These are phyloP conservation scores for Athene noctua DNA, from an alignment of 2,113 vertebrate genomes.

Conservation along the genomic window DNA sequence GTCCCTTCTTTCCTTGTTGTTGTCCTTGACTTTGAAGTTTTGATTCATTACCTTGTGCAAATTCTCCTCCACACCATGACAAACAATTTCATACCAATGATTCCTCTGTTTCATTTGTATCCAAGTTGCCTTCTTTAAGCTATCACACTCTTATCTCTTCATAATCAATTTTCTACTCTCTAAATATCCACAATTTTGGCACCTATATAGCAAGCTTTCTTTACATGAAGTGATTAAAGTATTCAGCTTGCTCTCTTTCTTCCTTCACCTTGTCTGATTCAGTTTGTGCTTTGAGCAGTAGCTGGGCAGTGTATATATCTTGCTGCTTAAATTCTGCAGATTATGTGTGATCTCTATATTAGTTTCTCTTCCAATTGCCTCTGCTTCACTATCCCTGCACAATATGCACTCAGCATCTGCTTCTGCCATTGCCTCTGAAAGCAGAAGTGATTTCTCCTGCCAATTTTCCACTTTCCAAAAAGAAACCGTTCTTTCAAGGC, in stretches of 20 bases:
- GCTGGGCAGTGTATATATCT: not conserved
- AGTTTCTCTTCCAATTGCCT: constrained; percentile 52
- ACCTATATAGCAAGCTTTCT: not conserved
- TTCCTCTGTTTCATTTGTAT: not conserved
- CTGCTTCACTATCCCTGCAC: not conserved
- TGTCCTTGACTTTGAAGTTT: not conserved
- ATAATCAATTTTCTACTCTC: not conserved
- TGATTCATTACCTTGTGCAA: not conserved
- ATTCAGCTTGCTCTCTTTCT: not conserved
- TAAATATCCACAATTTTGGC: constrained; percentile 16
- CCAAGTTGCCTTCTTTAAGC: not conserved
- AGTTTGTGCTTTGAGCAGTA: constrained; percentile 30
- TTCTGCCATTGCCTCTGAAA: constrained; percentile 43
- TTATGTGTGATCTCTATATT: constrained; percentile 55
- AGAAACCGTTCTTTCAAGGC: constrained; percentile 22
- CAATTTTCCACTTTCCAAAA: constrained; percentile 49
- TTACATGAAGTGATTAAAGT: not conserved
- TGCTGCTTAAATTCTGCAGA: constrained; percentile 46
- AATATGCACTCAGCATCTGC: constrained; percentile 43
- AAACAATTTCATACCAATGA: not conserved
- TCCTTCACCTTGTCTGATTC: constrained; percentile 40
- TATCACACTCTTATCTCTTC: not conserved
- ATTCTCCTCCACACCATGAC: not conserved
- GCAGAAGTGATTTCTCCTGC: constrained; percentile 60
- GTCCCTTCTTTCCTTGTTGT: not conserved